Conservation (phyloP, 2,888 invertebrate genomes). For the Caenorhabditis sinica region DNA sequence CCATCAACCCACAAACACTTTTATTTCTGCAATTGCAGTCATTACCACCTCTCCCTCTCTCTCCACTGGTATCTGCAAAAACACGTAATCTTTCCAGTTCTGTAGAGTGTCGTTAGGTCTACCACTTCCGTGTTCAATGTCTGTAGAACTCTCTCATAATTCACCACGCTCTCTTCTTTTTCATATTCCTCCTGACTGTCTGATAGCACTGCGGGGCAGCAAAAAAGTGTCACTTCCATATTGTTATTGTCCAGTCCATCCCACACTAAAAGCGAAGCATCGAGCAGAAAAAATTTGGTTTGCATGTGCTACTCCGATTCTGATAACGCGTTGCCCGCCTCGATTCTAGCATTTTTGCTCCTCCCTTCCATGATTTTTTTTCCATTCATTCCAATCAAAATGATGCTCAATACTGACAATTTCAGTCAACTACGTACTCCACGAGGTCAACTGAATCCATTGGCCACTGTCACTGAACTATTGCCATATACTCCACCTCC, state of each 20-base stretch:
- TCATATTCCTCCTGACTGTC: conserved; percentile 49
- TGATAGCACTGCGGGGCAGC: conserved; percentile 46
- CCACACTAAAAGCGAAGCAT: conserved; percentile 25
- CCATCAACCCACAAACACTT: conserved; percentile 22
- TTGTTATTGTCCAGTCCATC: conserved; percentile 44
- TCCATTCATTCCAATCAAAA: conserved; percentile 4
- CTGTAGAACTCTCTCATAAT: conserved; percentile 41
- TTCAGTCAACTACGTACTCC: conserved; percentile 75
- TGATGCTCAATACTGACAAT: conserved; percentile 38
- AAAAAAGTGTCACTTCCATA: conserved; percentile 48
- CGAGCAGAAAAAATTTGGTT: conserved; percentile 30
- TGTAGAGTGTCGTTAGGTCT: conserved; percentile 12
- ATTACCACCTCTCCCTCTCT: conserved; percentile 16
- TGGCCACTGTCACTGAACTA: conserved; percentile 76
- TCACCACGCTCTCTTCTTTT: conserved; percentile 29
- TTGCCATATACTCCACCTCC: conserved; percentile 94
- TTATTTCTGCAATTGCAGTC: conserved; percentile 39
- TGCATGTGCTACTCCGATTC: conserved; percentile 23
- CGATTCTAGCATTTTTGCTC: conserved; percentile 25
- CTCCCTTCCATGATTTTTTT: conserved; percentile 18
- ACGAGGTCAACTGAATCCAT: conserved; percentile 44
- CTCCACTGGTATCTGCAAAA: conserved; percentile 50
- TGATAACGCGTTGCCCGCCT: conserved; percentile 26
- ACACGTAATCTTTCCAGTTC: conserved; percentile 62
- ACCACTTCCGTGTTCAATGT: conserved; percentile 56